Base-by-base conservation (phyloP, 2,888 invertebrate genomes). In the Acanthosoma haemorrhoidale region DNA sequence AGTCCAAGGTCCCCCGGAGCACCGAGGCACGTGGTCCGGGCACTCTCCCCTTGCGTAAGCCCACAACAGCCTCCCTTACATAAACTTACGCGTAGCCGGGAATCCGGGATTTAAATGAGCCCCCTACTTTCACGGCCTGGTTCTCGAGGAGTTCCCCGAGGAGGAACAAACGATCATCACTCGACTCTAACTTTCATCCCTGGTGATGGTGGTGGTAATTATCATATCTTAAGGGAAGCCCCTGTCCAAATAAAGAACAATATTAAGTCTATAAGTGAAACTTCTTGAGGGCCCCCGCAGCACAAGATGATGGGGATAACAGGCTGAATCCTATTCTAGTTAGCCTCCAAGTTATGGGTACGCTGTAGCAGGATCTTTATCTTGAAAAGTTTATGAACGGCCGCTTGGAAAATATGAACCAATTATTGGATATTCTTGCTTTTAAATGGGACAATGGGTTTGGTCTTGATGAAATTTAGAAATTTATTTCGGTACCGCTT, bases 31-130 rank as follows among this genome's bases (percentile, higher is more conserved):
- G 61, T 61, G 61, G 18, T 59, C 36, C 38, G n/a, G 13, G 34
- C 13, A 41, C 36, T n/a, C 3, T 21, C 25, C 34, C 4, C 34
- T 61, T 61, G 61, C 36, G 61, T 61, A 61, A 61, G 18, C 21
- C 36, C 6, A n/a, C 2, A 16, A 34, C 59, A 59, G 29, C 41
- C 41, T 41, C 5, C 5, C 61, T 61, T 61, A 61, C 61, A 61
- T 61, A 61, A 61, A 61, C 51, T 51, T 51, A 51, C 13, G 13
- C 61, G 36, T n/a, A 32, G 16, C 16, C 38, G 32, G 16, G 36
- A 36, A 61, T 61, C 61, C 61, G 61, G 61, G 61, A 61, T 61
- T 61, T 61, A 36, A 36, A 36, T 32, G 32, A 51, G 21, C 51
- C n/a, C 25, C n/a, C 25, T 2, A 36, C 61, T 61, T 61, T 61